Evolutionary conservation across 2,797 vertebrate species (phyloP), one percentile per base, ranked within the genome.

Genomic region (Coendou prehensilis): DNA sequence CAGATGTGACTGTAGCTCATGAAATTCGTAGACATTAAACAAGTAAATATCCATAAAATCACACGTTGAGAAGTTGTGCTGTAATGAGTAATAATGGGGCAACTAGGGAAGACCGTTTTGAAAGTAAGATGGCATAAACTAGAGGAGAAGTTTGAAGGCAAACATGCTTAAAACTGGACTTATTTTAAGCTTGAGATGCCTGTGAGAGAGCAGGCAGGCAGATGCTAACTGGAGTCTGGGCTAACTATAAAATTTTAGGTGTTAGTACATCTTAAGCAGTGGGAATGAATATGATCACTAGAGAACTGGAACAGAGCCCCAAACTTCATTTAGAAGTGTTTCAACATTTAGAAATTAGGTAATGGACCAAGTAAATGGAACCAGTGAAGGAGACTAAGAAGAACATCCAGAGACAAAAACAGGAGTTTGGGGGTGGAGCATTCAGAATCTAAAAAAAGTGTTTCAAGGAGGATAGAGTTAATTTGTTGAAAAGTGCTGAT

Each of bases 321-420:
- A 69, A 87, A 63, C 84, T 75, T 83, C 37, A 79, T 91, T 61
- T 37, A 91, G 69, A 95, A 69, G 22, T 67, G 4, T 28, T 73
- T 83, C n/a, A 85, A 1, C 18, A 20, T 79, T 75, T 81, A 95
- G 91, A 93, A 92, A 73, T 85, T 71, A 73, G 61, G 69, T 59
- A 52, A 59, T 37, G 9, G 63, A 87, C 33, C 59, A n/a, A 71
- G 56, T 50, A 28, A 37, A 64, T 79, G 76, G 47, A 67, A 9
- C 54, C 30, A 41, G 52, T 87, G 59, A 76, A 79, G 52, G 47
- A 64, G 81, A 63, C 26, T 26, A 63, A 84, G 73, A 64, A 63
- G 76, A 59, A 75, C 4, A 63, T 52, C 45, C 47, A 93, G 26
- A 91, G 50, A 37, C 76, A 83, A 81, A 86, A 94, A 64, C 23